Base-by-base conservation (phyloP, 2,888 invertebrate genomes). In the Pyrrhia umbra region DNA sequence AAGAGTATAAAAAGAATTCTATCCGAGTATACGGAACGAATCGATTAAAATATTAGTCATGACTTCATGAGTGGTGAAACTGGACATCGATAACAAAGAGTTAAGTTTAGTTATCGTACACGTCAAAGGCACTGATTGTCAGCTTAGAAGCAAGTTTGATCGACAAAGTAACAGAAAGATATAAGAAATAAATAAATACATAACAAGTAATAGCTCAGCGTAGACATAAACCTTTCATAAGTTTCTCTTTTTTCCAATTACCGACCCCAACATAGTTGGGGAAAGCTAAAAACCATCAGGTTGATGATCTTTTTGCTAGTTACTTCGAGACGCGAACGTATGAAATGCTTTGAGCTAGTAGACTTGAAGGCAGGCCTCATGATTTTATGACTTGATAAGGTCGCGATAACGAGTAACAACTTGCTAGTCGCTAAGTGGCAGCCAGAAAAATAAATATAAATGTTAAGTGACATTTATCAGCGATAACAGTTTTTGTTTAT, bases 61-160 rank as follows among this genome's bases (percentile, higher is more conserved):
- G 67, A 74, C 55, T 42, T 55, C n/a, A 27, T 39, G 39, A 68
- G 39, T 70, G 73, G 79, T 78, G 77, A 54, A 72, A 67, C 34
- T 66, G 62, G 55, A 71, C 45, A 64, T 56, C 40, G 66, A 72
- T 77, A 82, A 77, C 54, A 68, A 70, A 58, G 57, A 77, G 70
- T 75, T 71, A 55, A 72, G 69, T 68, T 77, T 58, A 79, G 66
- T 79, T 77, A 77, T 77, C 77, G 77, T 77, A 83, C 80, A 79
- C 68, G 72, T 80, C 82, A 82, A 88, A 88, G 89, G 88, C 89
- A 89, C 89, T 86, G 84, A 82, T 83, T 77, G 76, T 79, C 66
- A 70, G 79, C 57, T 74, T 77, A 75, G 66, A 68, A 77, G 63
- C 52, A 73, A 71, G 43, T 54, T 67, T 62, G 49, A 62, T 62